Evolutionary conservation across 2,888 invertebrate species (phyloP).

Genomic region (Lasioglossum pauxillum): DNA sequence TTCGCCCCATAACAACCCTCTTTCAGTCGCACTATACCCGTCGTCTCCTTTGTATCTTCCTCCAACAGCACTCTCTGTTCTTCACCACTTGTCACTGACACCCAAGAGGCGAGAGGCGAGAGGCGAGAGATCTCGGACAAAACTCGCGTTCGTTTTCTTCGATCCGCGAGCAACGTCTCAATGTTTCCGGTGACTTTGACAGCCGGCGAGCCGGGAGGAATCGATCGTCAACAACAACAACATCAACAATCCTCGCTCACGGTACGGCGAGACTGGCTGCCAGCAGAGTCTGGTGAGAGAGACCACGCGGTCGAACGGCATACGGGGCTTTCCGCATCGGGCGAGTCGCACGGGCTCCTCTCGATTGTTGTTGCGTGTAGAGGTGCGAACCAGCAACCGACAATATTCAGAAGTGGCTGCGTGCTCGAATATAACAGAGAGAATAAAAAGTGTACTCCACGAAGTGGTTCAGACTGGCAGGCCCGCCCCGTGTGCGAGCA

Average conservation of each 20-base stretch:
- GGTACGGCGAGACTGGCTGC: slow-evolving; percentile 19
- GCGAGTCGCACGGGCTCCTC: slow-evolving; percentile 30
- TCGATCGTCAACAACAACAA: slow-evolving; percentile 65
- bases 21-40: slow-evolving; percentile 63
- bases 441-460: slow-evolving; percentile 60
- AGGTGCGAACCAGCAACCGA: slow-evolving; percentile 47
- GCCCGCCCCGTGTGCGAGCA: slow-evolving; percentile 70
- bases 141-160: background rate
- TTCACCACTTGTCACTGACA: slow-evolving; percentile 51
- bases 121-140: background rate
- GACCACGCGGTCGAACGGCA: slow-evolving; percentile 61
- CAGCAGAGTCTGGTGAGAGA: slow-evolving; percentile 46
- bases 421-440: slow-evolving; percentile 44
- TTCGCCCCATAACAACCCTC: slow-evolving; percentile 80
- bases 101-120: background rate
- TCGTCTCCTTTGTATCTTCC: slow-evolving; percentile 54
- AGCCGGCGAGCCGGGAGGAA: slow-evolving; percentile 52
- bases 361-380: slow-evolving; percentile 21
- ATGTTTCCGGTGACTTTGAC: slow-evolving; percentile 33
- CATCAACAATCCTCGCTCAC: slow-evolving; percentile 60
- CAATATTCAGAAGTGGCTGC: slow-evolving; percentile 54
- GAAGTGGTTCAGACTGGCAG: slow-evolving; percentile 67
- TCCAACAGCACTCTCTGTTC: slow-evolving; percentile 43
- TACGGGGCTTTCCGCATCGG: slow-evolving; percentile 43
- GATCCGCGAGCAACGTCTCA: slow-evolving; percentile 12